Base-by-base conservation (phyloP, 2,888 invertebrate species). In the Gastrophysa polygoni region DNA sequence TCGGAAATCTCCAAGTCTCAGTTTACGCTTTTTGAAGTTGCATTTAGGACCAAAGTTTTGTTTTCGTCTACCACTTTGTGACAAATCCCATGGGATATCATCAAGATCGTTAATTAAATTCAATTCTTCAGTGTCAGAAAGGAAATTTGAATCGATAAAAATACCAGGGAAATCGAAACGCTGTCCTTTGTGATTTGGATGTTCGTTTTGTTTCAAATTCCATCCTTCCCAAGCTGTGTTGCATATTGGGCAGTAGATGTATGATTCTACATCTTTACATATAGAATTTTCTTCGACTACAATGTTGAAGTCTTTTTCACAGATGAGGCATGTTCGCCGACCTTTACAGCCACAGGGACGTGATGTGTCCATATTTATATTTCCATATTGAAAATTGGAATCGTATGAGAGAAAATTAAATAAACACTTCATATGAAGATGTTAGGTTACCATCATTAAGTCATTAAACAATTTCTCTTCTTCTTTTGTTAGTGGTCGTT, bases 1-100 rank as follows among this genome's bases (percentile, higher is more conserved):
- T 44, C 85, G 82, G 78, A 98, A 98, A n/a, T 84, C 81, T 0
- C 91, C 93, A 16, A 87, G 71, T 63, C 86, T 88, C 6, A 97
- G 81, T 81, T 94, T 96, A 72, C 88, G 89, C 80, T 94, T 95
- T 78, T 97, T 98, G 80, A 99, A 99, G 82, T 99, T 99, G 8
- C 97, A 96, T 83, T 97, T 98, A 0, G 99, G 99, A 0, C 99
- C 99, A 82, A 90, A 98, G 81, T 99, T 99, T 87, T 98, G 98
- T 80, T 99, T 99, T 61, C 95, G 86, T 56, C 98, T 85, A 0
- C 98, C 98, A 79, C 97, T 98, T 81, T 98, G 98, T 0, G 98
- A 98, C 34, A 85, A 83, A 69, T 91, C 90, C 98, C 98, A 99
- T 0, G 91, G 89, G 67, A 92, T 83, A 63, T 84, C 82, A 77